These are phyloP conservation scores for Melanotaenia boesemani DNA, from an alignment of 2,797 vertebrate species.

Conservation along the genomic window DNA sequence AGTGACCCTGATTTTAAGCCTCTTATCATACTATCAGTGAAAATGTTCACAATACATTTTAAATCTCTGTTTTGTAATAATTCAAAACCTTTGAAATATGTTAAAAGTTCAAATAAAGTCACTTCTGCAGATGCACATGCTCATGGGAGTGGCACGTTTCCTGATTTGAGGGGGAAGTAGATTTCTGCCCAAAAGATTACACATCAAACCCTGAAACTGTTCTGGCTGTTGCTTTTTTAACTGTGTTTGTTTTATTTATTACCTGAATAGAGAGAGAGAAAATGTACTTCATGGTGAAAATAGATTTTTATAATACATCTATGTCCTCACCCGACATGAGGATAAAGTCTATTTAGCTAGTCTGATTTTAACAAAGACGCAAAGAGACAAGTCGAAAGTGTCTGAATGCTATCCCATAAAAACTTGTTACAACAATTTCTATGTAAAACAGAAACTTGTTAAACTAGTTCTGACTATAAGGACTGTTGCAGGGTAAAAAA, in stretches of 20 bases:
- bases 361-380: not conserved
- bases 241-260: too few relatives aligned
- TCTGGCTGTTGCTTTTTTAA: too few relatives aligned
- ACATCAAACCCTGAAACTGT: too few relatives aligned
- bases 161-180: too few relatives aligned
- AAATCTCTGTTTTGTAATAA: not conserved
- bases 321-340: not conserved
- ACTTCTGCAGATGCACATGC: not conserved
- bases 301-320: too few relatives aligned
- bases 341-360: not conserved
- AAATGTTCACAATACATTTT: not conserved
- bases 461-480: conserved; percentile 52
- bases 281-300: too few relatives aligned
- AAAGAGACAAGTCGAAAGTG: not conserved
- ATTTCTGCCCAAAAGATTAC: too few relatives aligned
- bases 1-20: too few relatives aligned
- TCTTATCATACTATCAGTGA: not conserved
- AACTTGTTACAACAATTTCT: not conserved
- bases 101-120: not conserved
- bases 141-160: not conserved
- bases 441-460: conserved; percentile 27
- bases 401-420: conserved; percentile 6
- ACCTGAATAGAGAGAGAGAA: too few relatives aligned
- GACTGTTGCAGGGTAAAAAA: not conserved
- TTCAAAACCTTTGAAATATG: not conserved